These are phyloP conservation scores for Myopa tessellatipennis DNA, from an alignment of 2,888 invertebrate species.

Conservation along the genomic window DNA sequence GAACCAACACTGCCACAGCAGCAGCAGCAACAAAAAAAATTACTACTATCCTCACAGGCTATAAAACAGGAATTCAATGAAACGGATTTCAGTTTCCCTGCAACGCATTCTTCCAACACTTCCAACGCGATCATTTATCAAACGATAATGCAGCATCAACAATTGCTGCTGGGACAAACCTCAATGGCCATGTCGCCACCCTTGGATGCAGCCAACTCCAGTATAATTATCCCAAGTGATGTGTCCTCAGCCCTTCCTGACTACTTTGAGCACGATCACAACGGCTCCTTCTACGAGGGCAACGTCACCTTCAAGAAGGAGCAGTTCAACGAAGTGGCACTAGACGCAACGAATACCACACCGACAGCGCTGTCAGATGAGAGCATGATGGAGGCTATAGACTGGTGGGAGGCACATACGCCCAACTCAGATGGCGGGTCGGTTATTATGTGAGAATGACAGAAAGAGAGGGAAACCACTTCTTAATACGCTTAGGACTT, in stretches of 20 bases:
- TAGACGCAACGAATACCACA: slow-evolving; percentile 59
- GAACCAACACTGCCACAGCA: slow-evolving; percentile 50
- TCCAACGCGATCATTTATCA: slow-evolving; percentile 27
- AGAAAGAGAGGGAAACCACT: not conserved
- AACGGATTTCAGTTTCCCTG: slow-evolving; percentile 46
- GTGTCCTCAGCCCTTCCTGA: slow-evolving; percentile 50
- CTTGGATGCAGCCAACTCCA: slow-evolving; percentile 44
- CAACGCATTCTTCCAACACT: slow-evolving; percentile 31
- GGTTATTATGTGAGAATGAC: slow-evolving; percentile 30
- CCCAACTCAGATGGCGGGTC: slow-evolving; percentile 63
- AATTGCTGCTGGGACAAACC: slow-evolving; percentile 47
- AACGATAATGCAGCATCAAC: slow-evolving; percentile 46
- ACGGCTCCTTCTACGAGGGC: slow-evolving; percentile 51
- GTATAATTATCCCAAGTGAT: slow-evolving; percentile 7
- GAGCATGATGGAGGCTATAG: slow-evolving; percentile 70
- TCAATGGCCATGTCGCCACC: slow-evolving; percentile 47
- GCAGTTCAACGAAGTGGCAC: slow-evolving; percentile 60
- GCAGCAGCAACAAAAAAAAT: slow-evolving; percentile 45
- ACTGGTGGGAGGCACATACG: slow-evolving; percentile 71
- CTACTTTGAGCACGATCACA: slow-evolving; percentile 58
- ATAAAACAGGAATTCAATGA: slow-evolving; percentile 57
- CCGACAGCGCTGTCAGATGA: slow-evolving; percentile 66
- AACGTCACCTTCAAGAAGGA: slow-evolving; percentile 63
- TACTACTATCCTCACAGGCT: slow-evolving; percentile 43
- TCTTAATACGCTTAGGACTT: slow-evolving; percentile 33